phyloP scores from a whole-genome alignment of 2,888 invertebrate species.

The Chironomus tentans region DNA sequence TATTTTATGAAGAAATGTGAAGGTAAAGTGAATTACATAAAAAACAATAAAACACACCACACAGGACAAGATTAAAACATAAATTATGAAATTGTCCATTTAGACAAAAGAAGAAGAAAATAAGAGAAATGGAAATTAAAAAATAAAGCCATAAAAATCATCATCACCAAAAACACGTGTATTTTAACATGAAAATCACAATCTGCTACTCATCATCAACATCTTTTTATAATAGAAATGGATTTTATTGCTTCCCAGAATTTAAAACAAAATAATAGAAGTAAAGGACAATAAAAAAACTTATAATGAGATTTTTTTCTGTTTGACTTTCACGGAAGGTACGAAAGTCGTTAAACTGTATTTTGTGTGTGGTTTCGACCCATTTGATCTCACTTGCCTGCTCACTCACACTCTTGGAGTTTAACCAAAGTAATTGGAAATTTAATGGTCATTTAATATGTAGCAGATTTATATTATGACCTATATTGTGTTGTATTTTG shows the following conservation, averaged over 20 bases:
- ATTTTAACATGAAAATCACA: background rate
- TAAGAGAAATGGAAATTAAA: background rate
- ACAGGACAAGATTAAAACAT: background rate
- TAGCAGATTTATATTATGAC: slow-evolving; percentile 4
- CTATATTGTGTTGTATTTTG: background rate
- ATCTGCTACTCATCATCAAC: background rate
- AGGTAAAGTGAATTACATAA: background rate
- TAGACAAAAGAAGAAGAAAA: background rate
- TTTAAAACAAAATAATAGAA: too few species aligned
- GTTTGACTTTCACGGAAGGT: background rate
- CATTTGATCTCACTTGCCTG: too few species aligned
- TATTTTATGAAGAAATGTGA: too few species aligned
- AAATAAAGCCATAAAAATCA: slow-evolving; percentile 3
- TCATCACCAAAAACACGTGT: background rate
- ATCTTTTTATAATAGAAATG: background rate
- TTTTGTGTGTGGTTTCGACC: background rate
- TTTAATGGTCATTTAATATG: slow-evolving; percentile 7
- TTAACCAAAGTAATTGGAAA: too few species aligned
- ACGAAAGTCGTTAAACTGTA: background rate
- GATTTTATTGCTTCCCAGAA: slow-evolving; percentile 5
- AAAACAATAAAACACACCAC: background rate
- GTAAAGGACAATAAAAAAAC: slow-evolving; percentile 5
- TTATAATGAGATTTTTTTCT: background rate
- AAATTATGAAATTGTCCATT: slow-evolving; percentile 1
- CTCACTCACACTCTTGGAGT: too few species aligned